Conservation (phyloP, 2,113 vertebrate genomes). For the Perca schrenkii region DNA sequence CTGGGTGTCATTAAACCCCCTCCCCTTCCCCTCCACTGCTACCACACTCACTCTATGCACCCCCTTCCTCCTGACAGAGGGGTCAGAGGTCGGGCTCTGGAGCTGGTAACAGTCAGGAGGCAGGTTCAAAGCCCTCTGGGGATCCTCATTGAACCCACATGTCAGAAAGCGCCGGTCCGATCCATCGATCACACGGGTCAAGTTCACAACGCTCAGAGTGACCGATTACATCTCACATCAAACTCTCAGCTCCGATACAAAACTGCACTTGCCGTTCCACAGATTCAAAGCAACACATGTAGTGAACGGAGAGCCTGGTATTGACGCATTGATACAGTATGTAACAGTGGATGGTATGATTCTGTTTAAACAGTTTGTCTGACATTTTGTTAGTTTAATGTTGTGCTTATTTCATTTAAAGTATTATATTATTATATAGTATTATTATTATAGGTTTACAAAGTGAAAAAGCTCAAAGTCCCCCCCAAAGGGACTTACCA, state of each 20-base stretch:
- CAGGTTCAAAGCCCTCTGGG: conserved; percentile 35
- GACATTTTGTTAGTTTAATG: too few relatives aligned
- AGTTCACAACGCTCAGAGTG: neutral
- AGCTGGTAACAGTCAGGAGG: conserved; percentile 43
- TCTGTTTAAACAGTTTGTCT: too few relatives aligned
- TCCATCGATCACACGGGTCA: neutral
- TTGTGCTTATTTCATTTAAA: too few relatives aligned
- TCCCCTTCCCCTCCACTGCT: neutral
- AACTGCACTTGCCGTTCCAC: neutral
- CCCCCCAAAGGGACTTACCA: too few relatives aligned
- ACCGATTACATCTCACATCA: neutral
- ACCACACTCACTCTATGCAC: conserved; percentile 28
- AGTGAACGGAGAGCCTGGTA: neutral
- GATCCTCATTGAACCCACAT: conserved; percentile 26
- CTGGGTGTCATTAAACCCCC: conserved; percentile 55
- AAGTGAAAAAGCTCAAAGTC: too few relatives aligned
- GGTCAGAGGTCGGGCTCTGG: conserved; percentile 51
- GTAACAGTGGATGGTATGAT: too few relatives aligned
- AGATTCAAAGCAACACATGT: neutral
- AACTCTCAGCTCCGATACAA: neutral
- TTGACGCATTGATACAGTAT: neutral
- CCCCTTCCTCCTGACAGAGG: neutral
- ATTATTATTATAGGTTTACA: too few relatives aligned
- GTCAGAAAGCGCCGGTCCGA: neutral
- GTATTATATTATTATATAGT: too few relatives aligned